Evolutionary conservation across 2,113 vertebrate species (phyloP).

Genomic region (Gobiocypris rarus): DNA sequence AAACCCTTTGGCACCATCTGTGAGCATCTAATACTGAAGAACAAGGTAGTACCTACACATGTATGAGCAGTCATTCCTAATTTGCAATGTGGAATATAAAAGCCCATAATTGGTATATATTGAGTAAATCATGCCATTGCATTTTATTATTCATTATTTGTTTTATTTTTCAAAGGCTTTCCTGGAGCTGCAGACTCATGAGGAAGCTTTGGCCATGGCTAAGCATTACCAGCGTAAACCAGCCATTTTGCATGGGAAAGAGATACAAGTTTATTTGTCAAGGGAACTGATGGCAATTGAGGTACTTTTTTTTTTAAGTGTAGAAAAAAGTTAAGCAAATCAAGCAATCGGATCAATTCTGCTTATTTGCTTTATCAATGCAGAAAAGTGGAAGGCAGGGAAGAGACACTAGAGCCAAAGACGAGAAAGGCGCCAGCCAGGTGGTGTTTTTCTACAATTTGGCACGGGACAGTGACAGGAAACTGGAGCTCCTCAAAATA

Average conservation of each 20-base stretch:
- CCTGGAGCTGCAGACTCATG: slow-evolving; percentile 88
- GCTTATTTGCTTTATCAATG: not conserved
- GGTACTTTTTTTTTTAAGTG: slow-evolving; percentile 56
- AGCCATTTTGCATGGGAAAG: slow-evolving; percentile 84
- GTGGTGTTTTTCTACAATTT: slow-evolving; percentile 80
- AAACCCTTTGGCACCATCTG: slow-evolving; percentile 72
- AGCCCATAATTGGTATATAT: not conserved
- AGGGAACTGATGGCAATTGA: slow-evolving; percentile 71
- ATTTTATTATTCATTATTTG: too few relatives aligned
- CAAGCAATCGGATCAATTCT: not conserved
- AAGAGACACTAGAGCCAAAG: slow-evolving; percentile 42
- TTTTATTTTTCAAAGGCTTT: slow-evolving; percentile 80
- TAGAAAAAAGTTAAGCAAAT: not conserved
- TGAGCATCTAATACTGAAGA: slow-evolving; percentile 75
- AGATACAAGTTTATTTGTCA: slow-evolving; percentile 76
- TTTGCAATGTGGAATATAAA: not conserved
- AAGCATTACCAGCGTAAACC: slow-evolving; percentile 87
- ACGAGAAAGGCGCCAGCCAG: slow-evolving; percentile 60
- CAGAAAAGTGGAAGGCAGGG: slow-evolving; percentile 66
- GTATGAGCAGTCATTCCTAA: not conserved
- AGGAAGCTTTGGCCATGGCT: slow-evolving; percentile 88
- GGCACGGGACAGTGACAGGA: slow-evolving; percentile 72
- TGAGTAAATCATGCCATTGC: too few relatives aligned
- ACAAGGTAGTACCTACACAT: slow-evolving; percentile 68
- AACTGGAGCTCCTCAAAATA: slow-evolving; percentile 75